A percentile compares a stretch with the other conserved stretches of the same genome.
Conservation (phyloP, 2,888 invertebrate genomes). For the Buathra laborator region DNA sequence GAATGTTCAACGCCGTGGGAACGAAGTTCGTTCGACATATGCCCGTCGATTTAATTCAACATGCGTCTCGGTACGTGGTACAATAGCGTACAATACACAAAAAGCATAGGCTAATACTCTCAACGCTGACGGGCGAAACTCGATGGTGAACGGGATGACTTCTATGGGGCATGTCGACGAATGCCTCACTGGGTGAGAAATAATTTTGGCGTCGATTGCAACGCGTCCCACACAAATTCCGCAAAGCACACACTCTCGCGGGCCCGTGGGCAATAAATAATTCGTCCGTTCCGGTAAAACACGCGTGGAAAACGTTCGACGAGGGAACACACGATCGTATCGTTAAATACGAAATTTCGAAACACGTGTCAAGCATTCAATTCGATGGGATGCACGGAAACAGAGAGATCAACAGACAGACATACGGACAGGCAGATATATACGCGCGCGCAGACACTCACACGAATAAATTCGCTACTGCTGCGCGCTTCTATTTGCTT, state of each 20-base stretch:
- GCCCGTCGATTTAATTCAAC: slow-evolving; percentile 45
- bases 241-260: not conserved
- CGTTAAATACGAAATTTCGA: slow-evolving; percentile 29
- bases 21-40: slow-evolving; percentile 46
- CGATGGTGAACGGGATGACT: not conserved
- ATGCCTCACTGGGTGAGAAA: slow-evolving; percentile 12
- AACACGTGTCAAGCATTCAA: slow-evolving; percentile 50
- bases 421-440: slow-evolving; percentile 11
- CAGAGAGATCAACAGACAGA: slow-evolving; percentile 43
- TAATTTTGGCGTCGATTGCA: slow-evolving; percentile 10
- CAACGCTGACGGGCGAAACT: not conserved
- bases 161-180: not conserved
- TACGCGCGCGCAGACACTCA: slow-evolving; percentile 6
- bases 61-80: not conserved
- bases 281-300: slow-evolving; percentile 14
- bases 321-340: not conserved
- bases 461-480: slow-evolving; percentile 53
- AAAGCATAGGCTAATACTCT: not conserved
- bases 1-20: slow-evolving; percentile 54
- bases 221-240: not conserved
- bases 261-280: slow-evolving; percentile 15
- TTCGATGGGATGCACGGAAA: slow-evolving; percentile 32
- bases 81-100: not conserved
- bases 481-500: slow-evolving; percentile 57
- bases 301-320: slow-evolving; percentile 19